Conservation (phyloP, 2,888 invertebrate species). For the Micoletzkya japonica region DNA sequence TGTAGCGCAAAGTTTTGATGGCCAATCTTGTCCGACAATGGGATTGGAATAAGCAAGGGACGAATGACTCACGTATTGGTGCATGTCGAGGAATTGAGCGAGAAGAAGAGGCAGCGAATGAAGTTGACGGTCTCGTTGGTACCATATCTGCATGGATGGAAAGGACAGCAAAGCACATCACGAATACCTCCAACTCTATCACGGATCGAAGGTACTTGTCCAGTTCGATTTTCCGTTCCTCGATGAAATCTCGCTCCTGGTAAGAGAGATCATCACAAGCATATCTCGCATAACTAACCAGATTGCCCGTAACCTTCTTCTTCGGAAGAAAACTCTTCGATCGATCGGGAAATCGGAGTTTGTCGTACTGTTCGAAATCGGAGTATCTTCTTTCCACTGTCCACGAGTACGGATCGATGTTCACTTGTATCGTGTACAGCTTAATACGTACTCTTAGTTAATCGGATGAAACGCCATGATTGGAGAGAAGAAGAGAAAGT, state of each 20-base stretch:
- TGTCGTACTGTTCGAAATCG: slow-evolving; percentile 86
- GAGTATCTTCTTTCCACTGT: slow-evolving; percentile 73
- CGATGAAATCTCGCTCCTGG: slow-evolving; percentile 80
- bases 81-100: slow-evolving; percentile 83
- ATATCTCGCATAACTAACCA: slow-evolving; percentile 63
- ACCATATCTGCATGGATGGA: slow-evolving; percentile 70
- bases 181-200: slow-evolving; percentile 48
- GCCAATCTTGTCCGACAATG: background rate
- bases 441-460: slow-evolving; percentile 11
- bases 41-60: background rate
- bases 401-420: slow-evolving; percentile 72
- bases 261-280: background rate
- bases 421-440: slow-evolving; percentile 65
- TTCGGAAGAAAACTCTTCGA: slow-evolving; percentile 85
- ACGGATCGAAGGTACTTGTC: slow-evolving; percentile 79
- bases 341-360: slow-evolving; percentile 68
- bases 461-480: background rate
- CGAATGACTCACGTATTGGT: slow-evolving; percentile 72
- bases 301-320: slow-evolving; percentile 88
- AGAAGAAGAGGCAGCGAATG: slow-evolving; percentile 64
- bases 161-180: background rate
- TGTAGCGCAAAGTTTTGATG: too few relatives aligned
- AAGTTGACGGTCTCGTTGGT: slow-evolving; percentile 38
- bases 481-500: background rate
- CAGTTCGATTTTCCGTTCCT: slow-evolving; percentile 79